A percentile compares a stretch with the other conserved stretches of the same genome.
Conservation (phyloP, 2,113 vertebrate genomes). For the Phoenicopterus ruber region DNA sequence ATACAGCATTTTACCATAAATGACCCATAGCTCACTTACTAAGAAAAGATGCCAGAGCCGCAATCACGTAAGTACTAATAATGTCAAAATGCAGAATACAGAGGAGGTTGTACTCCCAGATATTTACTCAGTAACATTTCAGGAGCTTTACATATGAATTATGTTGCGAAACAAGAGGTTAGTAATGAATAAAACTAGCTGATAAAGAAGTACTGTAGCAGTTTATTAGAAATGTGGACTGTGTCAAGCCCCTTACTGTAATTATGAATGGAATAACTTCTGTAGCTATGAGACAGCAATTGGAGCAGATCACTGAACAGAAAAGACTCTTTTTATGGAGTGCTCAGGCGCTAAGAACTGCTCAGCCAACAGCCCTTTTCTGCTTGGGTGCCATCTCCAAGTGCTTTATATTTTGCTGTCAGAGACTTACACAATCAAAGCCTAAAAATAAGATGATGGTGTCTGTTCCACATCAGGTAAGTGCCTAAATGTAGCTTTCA, state of each 20-base stretch:
- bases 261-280: not conserved
- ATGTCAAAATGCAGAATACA: not conserved
- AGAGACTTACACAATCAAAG: not conserved
- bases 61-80: not conserved
- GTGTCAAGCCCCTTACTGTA: not conserved
- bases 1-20: not conserved
- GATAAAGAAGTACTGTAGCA: not conserved
- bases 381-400: not conserved
- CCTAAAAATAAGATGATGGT: not conserved
- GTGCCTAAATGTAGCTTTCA: not conserved
- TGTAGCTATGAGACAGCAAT: not conserved
- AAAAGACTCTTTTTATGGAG: not conserved
- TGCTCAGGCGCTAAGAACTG: not conserved
- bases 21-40: not conserved
- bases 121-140: not conserved
- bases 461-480: not conserved
- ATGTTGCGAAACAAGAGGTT: not conserved
- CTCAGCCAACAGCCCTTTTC: not conserved
- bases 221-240: not conserved
- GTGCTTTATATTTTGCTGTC: not conserved
- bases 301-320: not conserved
- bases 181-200: not conserved
- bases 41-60: not conserved
- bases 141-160: not conserved
- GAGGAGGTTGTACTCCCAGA: not conserved